A percentile compares a stretch with the other conserved stretches of the same genome.
phyloP scores from a whole-genome alignment of 2,888 invertebrate species.

The Yponomeuta sedellus region DNA sequence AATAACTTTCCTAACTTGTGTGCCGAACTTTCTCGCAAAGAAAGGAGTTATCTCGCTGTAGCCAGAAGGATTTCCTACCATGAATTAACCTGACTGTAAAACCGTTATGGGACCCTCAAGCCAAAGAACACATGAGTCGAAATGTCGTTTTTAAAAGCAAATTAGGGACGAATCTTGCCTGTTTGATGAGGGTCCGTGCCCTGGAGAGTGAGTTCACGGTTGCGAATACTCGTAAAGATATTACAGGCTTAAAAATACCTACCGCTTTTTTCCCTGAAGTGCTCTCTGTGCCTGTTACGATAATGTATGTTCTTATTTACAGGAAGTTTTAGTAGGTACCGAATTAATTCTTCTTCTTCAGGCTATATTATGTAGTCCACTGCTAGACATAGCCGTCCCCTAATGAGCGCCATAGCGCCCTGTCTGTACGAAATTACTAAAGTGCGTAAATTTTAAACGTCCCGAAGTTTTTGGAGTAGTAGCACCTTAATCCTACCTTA shows the following conservation, averaged over 20 bases:
- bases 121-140: neutral
- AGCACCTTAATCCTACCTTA: neutral
- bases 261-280: slow-evolving; percentile 2
- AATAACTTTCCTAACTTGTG: too few relatives aligned
- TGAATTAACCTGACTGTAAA: neutral
- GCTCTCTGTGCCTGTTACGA: neutral
- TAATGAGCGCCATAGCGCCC: too few relatives aligned
- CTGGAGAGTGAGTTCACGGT: neutral
- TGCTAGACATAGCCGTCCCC: too few relatives aligned
- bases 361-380: too few relatives aligned
- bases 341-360: too few relatives aligned
- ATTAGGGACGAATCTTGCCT: neutral
- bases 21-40: too few relatives aligned
- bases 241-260: neutral
- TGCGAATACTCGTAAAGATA: neutral
- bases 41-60: too few relatives aligned
- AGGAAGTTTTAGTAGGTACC: too few relatives aligned
- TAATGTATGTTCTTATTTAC: too few relatives aligned
- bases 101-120: neutral
- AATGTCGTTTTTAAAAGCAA: neutral
- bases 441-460: too few relatives aligned
- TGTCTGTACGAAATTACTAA: too few relatives aligned
- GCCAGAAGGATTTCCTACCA: too few relatives aligned
- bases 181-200: slow-evolving; percentile 1
- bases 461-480: neutral